Evolutionary conservation across 2,113 vertebrate species (phyloP).

Genomic region (Passer domesticus): DNA sequence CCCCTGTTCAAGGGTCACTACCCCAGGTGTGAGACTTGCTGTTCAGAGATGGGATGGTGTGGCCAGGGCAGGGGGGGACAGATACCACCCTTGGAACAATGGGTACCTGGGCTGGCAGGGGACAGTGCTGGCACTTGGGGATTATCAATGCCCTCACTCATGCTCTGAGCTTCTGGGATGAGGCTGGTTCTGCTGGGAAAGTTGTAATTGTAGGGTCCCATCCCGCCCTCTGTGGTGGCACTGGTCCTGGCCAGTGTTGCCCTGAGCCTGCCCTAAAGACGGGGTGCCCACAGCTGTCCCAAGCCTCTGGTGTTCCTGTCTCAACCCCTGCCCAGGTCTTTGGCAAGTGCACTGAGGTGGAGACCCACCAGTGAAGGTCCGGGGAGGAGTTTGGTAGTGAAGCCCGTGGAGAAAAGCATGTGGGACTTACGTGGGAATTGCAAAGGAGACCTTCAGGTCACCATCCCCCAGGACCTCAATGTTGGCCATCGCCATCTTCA

Average conservation of each 20-base stretch:
- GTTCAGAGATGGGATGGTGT: background rate
- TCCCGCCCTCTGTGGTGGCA: background rate
- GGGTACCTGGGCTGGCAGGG: background rate
- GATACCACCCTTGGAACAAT: background rate
- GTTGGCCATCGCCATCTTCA: slow-evolving; percentile 3
- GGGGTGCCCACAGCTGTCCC: background rate
- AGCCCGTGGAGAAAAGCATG: background rate
- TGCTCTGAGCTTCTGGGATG: background rate
- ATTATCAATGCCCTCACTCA: background rate
- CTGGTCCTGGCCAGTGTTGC: background rate
- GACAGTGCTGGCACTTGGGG: background rate
- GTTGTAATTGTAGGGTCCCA: rapidly evolving
- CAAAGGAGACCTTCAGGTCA: background rate
- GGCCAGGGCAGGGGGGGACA: background rate
- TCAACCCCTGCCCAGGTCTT: background rate
- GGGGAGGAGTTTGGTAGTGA: background rate
- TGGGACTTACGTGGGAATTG: slow-evolving; percentile 22
- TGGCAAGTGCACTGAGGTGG: background rate
- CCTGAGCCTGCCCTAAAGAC: background rate
- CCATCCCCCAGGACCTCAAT: background rate
- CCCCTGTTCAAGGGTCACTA: rapidly evolving
- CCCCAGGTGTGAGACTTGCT: background rate
- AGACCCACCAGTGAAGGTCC: background rate
- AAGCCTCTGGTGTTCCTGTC: background rate
- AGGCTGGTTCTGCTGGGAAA: background rate